These are phyloP conservation scores for Stichopus chloronotus DNA, from an alignment of 35 echinoderm and acorn worm genomes.

Conservation along the genomic window DNA sequence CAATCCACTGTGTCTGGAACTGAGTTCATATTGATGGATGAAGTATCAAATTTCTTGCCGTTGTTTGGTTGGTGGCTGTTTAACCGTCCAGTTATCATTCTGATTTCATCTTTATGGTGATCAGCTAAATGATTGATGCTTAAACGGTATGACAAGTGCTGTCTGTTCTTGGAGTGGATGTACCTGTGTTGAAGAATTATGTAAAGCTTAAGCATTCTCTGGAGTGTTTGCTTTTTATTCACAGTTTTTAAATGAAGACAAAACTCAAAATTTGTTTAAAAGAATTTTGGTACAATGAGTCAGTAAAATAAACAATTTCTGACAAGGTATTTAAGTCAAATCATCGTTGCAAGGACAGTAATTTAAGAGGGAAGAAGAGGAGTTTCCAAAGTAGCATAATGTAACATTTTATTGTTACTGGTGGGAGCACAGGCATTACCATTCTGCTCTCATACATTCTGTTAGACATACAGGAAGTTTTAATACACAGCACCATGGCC, in stretches of 20 bases:
- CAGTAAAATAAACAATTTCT: too few relatives aligned
- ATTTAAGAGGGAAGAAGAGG: too few relatives aligned
- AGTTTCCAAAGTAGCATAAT: too few relatives aligned
- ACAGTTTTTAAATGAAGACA: background rate
- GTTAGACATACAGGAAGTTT: too few relatives aligned
- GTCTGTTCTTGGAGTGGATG: conserved; percentile 88
- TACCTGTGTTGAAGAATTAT: conserved; percentile 52
- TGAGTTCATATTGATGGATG: conserved; percentile 7
- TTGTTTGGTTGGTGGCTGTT: conserved; percentile 63
- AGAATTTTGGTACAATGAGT: background rate
- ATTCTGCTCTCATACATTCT: too few relatives aligned
- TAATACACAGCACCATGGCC: too few relatives aligned
- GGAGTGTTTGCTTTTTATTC: background rate
- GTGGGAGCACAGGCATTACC: too few relatives aligned
- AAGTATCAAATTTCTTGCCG: conserved; percentile 63
- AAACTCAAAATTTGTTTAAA: background rate
- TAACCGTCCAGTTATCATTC: conserved; percentile 68
- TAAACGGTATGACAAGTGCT: conserved; percentile 64
- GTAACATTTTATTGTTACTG: too few relatives aligned
- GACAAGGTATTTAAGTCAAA: too few relatives aligned
- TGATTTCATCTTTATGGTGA: conserved; percentile 64
- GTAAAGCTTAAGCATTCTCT: background rate
- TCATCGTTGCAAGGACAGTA: too few relatives aligned
- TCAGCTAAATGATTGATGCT: conserved; percentile 88
- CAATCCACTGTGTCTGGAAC: conserved; percentile 78